Evolutionary conservation across 2,113 vertebrate species (phyloP).

Genomic region (Columbina picui): DNA sequence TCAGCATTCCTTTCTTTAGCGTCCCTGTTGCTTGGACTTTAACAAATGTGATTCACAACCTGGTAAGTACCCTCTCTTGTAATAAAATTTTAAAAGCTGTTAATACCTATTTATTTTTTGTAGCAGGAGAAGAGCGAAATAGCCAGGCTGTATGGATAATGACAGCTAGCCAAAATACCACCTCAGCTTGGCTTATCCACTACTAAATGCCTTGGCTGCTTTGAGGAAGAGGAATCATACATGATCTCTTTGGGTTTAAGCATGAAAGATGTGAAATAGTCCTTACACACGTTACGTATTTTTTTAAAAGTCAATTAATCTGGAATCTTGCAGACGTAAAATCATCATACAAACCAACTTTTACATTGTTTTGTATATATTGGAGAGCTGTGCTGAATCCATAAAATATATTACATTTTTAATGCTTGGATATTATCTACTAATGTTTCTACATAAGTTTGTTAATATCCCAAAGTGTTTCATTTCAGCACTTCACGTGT

Average conservation of each 20-base stretch:
- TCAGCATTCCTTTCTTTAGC: conserved; percentile 98
- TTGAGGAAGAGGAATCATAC: neutral
- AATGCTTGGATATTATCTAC: neutral
- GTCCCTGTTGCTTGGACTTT: conserved; percentile 96
- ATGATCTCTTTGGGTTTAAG: neutral
- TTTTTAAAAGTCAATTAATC: neutral
- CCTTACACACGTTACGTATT: neutral
- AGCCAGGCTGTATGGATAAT: neutral
- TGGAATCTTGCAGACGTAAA: neutral
- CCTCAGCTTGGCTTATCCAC: neutral
- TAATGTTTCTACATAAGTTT: neutral
- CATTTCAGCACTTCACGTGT: neutral
- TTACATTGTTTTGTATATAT: neutral
- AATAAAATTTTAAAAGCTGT: neutral
- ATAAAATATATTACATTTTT: neutral
- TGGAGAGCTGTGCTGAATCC: neutral
- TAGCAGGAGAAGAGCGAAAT: neutral
- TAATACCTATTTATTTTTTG: neutral
- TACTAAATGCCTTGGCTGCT: neutral
- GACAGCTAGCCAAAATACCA: neutral
- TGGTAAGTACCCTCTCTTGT: conserved; percentile 81
- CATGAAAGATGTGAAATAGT: neutral
- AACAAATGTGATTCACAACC: conserved; percentile 97
- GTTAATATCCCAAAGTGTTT: neutral
- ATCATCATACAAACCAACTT: neutral